Base-by-base conservation (phyloP, 2,113 vertebrate genomes). In the Tachycineta bicolor region DNA sequence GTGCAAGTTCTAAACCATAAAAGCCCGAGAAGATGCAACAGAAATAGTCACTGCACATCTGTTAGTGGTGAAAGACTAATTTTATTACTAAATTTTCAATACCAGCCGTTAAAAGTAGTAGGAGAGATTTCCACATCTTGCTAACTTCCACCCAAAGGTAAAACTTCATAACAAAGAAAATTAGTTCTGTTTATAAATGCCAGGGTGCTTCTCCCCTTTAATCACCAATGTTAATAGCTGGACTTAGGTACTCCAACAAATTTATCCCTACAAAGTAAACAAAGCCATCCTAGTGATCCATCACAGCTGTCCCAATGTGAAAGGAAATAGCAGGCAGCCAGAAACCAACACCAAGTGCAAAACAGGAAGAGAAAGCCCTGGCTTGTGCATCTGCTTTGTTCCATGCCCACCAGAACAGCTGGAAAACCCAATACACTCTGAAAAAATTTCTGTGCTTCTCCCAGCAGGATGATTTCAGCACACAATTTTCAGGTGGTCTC, bases 351-450 rank as follows among this genome's bases (percentile, higher is more conserved):
- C 59, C 33, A 33, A 19, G 25, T 8, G 83, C 52, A 77, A 59
- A 37, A 33, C 4, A 47, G 28, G 26, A 53, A 14, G 41, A 33
- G 20, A 24, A 58, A 55, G 34, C 16, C 31, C 5, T 14, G 29
- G 14, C 10, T 64, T 63, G 33, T 60, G 20, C 49, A 55, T 21
- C 53, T 50, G 44, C 44, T 65, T 60, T 73, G 10, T 50, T 60
- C 41, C 31, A 50, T 0, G 0, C 15, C 28, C 63, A 80, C 25
- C 25, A n/a, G 24, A 69, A 43, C 1, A 6, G 59, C 29, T 60
- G 81, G 43, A 63, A 77, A 87, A 47, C 31, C 21, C 47, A 46
- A 23, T 20, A 33, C 11, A n/a, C 7, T 14, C 24, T 47, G 37
- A 43, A 34, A 16, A 10, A 47, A 47, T 56, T 23, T 70, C 26